Evolutionary conservation across 1,140 invertebrate genomes (phyloP).

Genomic region (Ridgeia piscesae): DNA sequence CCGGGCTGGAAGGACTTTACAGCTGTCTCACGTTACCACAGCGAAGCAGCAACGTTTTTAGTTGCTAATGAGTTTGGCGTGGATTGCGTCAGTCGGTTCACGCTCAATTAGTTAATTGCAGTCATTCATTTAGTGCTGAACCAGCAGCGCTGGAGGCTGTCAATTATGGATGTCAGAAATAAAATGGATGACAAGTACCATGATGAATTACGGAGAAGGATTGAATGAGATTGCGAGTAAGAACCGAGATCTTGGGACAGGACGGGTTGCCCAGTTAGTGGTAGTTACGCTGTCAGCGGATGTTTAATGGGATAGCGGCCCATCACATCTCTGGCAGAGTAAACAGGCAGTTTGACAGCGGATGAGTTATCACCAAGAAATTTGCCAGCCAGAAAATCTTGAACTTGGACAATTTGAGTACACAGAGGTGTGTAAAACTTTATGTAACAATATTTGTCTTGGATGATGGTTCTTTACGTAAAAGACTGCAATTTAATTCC

Average conservation of each 20-base stretch:
- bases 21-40: neutral
- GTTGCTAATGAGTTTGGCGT: neutral
- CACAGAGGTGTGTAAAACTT: neutral
- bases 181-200: neutral
- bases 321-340: neutral
- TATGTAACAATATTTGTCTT: neutral
- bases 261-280: neutral
- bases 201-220: neutral
- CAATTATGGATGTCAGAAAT: constrained; percentile 6
- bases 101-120: constrained; percentile 1
- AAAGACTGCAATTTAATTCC: neutral
- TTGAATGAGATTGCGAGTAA: neutral
- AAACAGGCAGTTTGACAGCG: neutral
- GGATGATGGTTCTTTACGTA: neutral
- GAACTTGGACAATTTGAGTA: neutral
- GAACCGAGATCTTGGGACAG: neutral
- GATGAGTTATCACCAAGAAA: neutral
- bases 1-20: neutral
- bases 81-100: neutral
- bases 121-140: neutral
- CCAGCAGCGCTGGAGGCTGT: neutral
- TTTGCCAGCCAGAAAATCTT: neutral
- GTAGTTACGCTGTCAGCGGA: neutral
- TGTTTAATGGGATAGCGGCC: neutral
- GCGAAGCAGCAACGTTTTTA: neutral